Conservation (phyloP, 2,888 invertebrate species). For the Cistogaster globosa region DNA sequence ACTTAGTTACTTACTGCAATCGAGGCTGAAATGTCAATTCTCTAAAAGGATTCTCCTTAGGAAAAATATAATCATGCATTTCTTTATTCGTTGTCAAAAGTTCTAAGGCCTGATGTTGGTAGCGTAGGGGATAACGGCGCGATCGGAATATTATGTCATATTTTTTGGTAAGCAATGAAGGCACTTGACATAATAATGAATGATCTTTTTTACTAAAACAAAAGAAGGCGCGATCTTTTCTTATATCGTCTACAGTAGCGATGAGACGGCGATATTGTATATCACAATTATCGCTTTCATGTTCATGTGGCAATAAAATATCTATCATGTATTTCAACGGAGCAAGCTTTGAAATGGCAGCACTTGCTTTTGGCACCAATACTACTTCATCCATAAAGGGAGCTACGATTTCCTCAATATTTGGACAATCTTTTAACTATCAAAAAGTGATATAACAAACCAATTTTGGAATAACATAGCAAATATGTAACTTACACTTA, state of each 20-base stretch:
- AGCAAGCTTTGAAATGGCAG: slow-evolving; percentile 50
- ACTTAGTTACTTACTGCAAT: slow-evolving; percentile 33
- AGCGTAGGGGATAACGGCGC: slow-evolving; percentile 74
- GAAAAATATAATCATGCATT: slow-evolving; percentile 76
- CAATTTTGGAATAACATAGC: neutral
- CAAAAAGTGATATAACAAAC: neutral
- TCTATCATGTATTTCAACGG: slow-evolving; percentile 64
- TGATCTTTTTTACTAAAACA: slow-evolving; percentile 52
- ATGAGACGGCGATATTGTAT: slow-evolving; percentile 63
- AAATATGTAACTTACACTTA: slow-evolving; percentile 32
- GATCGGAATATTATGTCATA: slow-evolving; percentile 76
- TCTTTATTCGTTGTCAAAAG: slow-evolving; percentile 68
- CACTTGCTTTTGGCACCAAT: slow-evolving; percentile 74
- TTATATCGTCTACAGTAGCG: slow-evolving; percentile 73
- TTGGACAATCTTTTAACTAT: slow-evolving; percentile 59
- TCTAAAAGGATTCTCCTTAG: slow-evolving; percentile 55
- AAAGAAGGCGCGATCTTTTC: slow-evolving; percentile 69
- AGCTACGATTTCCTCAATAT: slow-evolving; percentile 74
- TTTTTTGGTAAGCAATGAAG: slow-evolving; percentile 25
- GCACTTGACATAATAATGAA: neutral
- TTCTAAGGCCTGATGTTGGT: slow-evolving; percentile 77
- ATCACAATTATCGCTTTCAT: slow-evolving; percentile 60
- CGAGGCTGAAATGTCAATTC: slow-evolving; percentile 12
- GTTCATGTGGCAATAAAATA: slow-evolving; percentile 73
- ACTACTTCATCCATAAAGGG: slow-evolving; percentile 75